Evolutionary conservation across 2,888 invertebrate species (phyloP), one percentile per base, ranked within the genome.

Genomic region (Norana najaformis): DNA sequence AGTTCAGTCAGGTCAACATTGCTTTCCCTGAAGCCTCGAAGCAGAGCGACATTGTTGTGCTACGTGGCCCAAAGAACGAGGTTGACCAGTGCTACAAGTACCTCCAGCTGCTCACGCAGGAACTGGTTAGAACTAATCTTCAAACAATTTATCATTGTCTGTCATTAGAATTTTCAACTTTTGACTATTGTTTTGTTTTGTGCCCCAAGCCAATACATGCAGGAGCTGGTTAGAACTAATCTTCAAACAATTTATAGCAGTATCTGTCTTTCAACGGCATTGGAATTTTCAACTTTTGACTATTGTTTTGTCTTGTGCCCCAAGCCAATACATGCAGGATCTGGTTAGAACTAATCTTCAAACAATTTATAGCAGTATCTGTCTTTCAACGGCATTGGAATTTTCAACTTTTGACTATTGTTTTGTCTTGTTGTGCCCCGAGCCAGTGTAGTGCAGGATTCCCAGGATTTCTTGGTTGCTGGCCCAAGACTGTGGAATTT

Each of bases 11-110:
- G 90, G 95, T 96, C 35, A 97, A 97, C 94, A 98, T 99, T 92
- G 96, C 96, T 89, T 97, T 99, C 94, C 98, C 98, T 20, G 97
- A 97, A 92, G 97, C 94, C 93, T 96, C 96, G 82, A 97, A 97
- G 93, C 98, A 98, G 95, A 97, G 97, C 92, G 98, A 98, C 94
- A 97, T 98, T 91, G 98, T 99, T 36, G 98, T 97, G 94, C 96
- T 99, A 92, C 96, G 99, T 92, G 99, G 99, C 89, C 98, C 98
- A 37, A 98, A 98, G 95, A 97, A 98, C 93, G 98, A 99, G 93
- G 98, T 99, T 53, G 99, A 99, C 94, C 97, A 97, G 94, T 98
- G 98, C 95, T 97, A 97, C 95, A 97, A 97, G 95, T 96, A 97
- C 95, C 96, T 99, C 91, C 96, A 97, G 94, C 97, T 97, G 93